Evolutionary conservation across 2,888 invertebrate genomes (phyloP).

Genomic region (Liposcelis brunnea): DNA sequence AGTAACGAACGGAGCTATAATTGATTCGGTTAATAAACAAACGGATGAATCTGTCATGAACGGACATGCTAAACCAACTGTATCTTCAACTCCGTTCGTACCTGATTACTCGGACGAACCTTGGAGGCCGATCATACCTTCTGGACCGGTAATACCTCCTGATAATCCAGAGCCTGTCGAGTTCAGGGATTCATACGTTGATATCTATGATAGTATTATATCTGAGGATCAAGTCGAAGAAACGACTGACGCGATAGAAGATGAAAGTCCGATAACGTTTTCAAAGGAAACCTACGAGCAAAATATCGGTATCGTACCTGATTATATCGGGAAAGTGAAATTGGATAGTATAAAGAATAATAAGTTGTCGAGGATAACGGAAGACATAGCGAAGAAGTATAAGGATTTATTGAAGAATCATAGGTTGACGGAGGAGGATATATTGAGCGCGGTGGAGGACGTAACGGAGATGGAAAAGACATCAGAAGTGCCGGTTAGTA

Average conservation of each 20-base stretch:
- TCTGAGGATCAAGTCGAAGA: background rate
- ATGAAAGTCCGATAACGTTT: slow-evolving; percentile 1
- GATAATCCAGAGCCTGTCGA: background rate
- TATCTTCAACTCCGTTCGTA: background rate
- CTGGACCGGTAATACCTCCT: background rate
- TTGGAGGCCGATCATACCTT: slow-evolving; percentile 15
- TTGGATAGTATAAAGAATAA: background rate
- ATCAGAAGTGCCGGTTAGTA: too few species aligned
- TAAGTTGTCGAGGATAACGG: slow-evolving; percentile 4
- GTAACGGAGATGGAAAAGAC: too few species aligned
- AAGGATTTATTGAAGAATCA: slow-evolving; percentile 3
- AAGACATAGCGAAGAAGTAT: slow-evolving; percentile 5
- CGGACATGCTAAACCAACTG: background rate
- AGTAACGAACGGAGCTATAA: background rate
- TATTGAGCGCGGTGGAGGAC: too few species aligned
- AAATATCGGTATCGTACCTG: background rate
- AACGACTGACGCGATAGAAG: background rate
- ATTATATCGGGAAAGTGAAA: background rate
- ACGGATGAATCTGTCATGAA: background rate
- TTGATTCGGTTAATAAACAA: background rate
- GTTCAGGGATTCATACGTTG: background rate
- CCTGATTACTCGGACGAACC: slow-evolving; percentile 14
- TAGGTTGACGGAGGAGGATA: too few species aligned
- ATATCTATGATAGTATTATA: background rate
- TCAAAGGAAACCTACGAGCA: slow-evolving; percentile 3